These are phyloP conservation scores for Fulica atra DNA, from an alignment of 2,113 vertebrate genomes.

Conservation along the genomic window DNA sequence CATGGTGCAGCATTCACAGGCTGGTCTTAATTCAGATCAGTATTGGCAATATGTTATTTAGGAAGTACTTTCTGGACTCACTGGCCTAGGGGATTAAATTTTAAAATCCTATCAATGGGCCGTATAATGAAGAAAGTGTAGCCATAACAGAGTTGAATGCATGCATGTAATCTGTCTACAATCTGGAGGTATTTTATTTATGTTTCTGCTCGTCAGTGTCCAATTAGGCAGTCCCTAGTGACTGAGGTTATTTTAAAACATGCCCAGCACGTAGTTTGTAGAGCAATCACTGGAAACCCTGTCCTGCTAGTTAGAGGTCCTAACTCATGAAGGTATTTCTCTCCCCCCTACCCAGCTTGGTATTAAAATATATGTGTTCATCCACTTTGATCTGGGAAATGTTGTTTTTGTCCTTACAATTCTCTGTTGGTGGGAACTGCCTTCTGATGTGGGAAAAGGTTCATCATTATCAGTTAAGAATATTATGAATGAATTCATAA, in stretches of 20 bases:
- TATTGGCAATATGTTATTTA: slow-evolving; percentile 69
- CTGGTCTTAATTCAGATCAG: slow-evolving; percentile 55
- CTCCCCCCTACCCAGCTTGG: not conserved
- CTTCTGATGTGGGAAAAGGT: not conserved
- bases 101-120: slow-evolving; percentile 47
- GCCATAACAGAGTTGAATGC: not conserved
- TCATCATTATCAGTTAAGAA: not conserved
- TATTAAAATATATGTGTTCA: not conserved
- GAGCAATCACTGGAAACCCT: not conserved
- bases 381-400: not conserved
- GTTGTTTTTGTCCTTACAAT: not conserved
- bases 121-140: not conserved
- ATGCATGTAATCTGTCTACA: not conserved
- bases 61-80: slow-evolving; percentile 57
- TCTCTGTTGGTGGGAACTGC: not conserved
- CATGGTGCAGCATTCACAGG: slow-evolving; percentile 22
- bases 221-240: slow-evolving; percentile 1
- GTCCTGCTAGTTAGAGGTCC: not conserved
- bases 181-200: slow-evolving; percentile 52
- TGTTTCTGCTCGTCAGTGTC: slow-evolving; percentile 39
- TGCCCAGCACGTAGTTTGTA: not conserved
- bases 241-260: slow-evolving; percentile 2
- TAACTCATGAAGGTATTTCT: not conserved
- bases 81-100: slow-evolving; percentile 47
- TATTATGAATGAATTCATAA: not conserved